These are phyloP conservation scores for Episyrphus balteatus DNA, from an alignment of 1,140 invertebrate species.

Conservation along the genomic window DNA sequence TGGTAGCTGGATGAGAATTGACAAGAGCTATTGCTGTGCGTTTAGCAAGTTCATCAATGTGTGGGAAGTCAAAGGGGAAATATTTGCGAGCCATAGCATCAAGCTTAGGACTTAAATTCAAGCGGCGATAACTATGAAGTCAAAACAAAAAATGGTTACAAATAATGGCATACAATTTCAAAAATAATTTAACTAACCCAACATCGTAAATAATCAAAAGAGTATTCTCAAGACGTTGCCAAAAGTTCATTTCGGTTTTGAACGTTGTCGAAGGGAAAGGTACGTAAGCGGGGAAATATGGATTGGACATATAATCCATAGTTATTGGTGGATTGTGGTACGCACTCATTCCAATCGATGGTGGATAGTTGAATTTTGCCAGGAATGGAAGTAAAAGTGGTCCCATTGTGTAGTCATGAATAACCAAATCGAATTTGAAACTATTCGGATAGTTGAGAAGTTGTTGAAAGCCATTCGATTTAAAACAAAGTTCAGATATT, in stretches of 20 bases:
- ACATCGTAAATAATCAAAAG: slow-evolving; percentile 8
- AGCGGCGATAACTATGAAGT: neutral
- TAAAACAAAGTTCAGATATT: slow-evolving; percentile 8
- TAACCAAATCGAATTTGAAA: slow-evolving; percentile 15
- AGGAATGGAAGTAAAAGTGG: slow-evolving; percentile 10
- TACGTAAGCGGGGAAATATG: slow-evolving; percentile 12
- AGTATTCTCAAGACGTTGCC: slow-evolving; percentile 23
- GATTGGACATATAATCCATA: slow-evolving; percentile 9
- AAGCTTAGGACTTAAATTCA: neutral
- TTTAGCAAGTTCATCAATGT: neutral
- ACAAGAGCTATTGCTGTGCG: slow-evolving; percentile 29
- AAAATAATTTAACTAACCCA: slow-evolving; percentile 15
- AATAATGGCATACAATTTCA: neutral
- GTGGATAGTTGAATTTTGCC: slow-evolving; percentile 2
- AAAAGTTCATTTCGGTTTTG: slow-evolving; percentile 19
- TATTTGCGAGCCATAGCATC: neutral
- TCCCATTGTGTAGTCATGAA: slow-evolving; percentile 18
- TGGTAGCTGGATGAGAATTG: slow-evolving; percentile 37
- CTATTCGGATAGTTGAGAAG: neutral
- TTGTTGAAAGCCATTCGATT: neutral
- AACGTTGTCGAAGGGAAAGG: slow-evolving; percentile 14
- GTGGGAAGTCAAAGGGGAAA: neutral
- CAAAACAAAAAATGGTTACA: neutral
- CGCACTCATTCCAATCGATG: slow-evolving; percentile 19
- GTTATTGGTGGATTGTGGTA: slow-evolving; percentile 15